Base-by-base conservation (phyloP, 2,888 invertebrate genomes). In the Galeruca laticollis region DNA sequence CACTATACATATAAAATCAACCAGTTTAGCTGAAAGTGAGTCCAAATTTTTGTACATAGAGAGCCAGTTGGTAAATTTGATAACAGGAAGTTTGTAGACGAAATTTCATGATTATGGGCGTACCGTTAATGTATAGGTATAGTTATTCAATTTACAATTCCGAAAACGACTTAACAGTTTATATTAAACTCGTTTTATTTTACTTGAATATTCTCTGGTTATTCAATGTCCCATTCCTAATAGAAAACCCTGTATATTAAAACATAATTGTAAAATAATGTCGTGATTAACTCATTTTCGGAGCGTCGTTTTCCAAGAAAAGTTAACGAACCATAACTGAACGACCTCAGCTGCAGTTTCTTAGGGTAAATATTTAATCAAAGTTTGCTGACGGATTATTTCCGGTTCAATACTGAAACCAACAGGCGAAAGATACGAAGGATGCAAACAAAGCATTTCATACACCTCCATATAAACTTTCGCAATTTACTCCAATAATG, bases 331-430 rank as follows among this genome's bases (percentile, higher is more conserved):
- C 21, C 51, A 31, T 10, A 54, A 15, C 9, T 4, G 15, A 59
- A 35, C 65, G 65, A 65, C 57, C 65, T 65, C 57, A 47, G 47
- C 65, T 65, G 65, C 65, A 65, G 57, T 65, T 65, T 65, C 65
- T 59, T 65, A 47, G 49, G 57, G 65, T 65, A 65, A 65, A 65
- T 65, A 65, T 65, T 65, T 65, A 65, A 65, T 65, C 57, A 57
- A 65, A 57, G 65, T 59, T 65, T 43, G 57, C 33, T 65, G 57
- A 52, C 15, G 65, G 47, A 57, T 65, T 65, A 65, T 20, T 65
- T 65, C 65, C 65, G 59, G 65, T 65, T 65, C 65, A 57, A 65
- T 65, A 59, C 54, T 35, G 49, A n/a, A 57, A 52, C 64, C 64
- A 64, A 56, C 64, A 62, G 51, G 35, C 15, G 62, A 15, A 26